phyloP scores from a whole-genome alignment of 64 coral and sea anemone species.

The Porites lutea region DNA sequence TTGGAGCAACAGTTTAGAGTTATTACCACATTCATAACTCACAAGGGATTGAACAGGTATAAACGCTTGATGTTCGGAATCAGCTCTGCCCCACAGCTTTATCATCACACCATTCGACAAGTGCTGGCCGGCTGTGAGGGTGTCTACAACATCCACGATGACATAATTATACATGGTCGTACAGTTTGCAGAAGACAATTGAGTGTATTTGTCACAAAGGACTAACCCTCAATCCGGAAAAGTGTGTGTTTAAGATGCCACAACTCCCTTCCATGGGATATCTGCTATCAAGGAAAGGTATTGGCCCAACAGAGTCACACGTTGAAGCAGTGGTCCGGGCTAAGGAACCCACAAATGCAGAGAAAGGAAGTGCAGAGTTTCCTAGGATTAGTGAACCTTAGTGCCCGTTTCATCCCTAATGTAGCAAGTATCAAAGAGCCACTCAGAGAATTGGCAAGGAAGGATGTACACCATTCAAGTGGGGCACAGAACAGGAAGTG shows the following conservation, averaged over 20 bases:
- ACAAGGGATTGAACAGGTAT: slow-evolving; percentile 14
- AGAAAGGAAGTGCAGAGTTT: no score
- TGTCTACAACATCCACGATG: slow-evolving; percentile 3
- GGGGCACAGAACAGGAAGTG: slow-evolving; percentile 30
- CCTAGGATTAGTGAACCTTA: slow-evolving; percentile 45
- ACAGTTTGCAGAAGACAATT: no score
- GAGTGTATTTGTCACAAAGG: no score
- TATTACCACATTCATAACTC: slow-evolving; percentile 48
- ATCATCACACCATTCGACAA: slow-evolving; percentile 48
- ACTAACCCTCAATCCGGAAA: no score
- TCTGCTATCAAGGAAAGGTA: no score
- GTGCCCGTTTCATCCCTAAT: slow-evolving; percentile 30
- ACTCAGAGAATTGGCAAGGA: slow-evolving; percentile 22
- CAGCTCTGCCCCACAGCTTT: slow-evolving; percentile 36
- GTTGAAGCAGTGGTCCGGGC: no score
- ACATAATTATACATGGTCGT: no score
- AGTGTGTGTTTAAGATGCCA: no score
- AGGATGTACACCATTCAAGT: neutral
- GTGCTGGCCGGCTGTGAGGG: slow-evolving; percentile 12
- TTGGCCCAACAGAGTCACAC: no score
- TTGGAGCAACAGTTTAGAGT: slow-evolving; percentile 32
- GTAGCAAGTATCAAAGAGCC: neutral
- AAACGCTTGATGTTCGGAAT: slow-evolving; percentile 55
- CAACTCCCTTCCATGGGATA: no score
- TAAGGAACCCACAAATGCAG: no score